A percentile compares a stretch with the other conserved stretches of the same genome.
phyloP scores from a whole-genome alignment of 2,797 vertebrate genomes.

The Gallirallus australis region DNA sequence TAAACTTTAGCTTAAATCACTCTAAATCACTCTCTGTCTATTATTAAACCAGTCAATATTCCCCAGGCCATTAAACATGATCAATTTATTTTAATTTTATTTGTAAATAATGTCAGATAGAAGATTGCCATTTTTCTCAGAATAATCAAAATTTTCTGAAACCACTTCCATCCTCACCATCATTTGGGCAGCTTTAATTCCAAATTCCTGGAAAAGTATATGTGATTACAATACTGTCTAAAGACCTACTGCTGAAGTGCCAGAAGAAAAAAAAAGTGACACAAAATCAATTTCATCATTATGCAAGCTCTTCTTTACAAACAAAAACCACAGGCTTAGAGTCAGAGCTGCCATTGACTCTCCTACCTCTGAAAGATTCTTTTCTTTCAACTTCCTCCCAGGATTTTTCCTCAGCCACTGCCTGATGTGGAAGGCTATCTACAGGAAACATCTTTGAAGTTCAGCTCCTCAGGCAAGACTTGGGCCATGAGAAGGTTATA shows the following conservation, averaged over 20 bases:
- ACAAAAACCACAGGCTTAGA: background rate
- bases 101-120: background rate
- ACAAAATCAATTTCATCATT: background rate
- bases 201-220: background rate
- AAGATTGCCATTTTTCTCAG: background rate
- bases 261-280: background rate
- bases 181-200: background rate
- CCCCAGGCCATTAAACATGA: background rate
- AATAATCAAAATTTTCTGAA: background rate
- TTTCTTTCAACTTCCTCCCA: background rate
- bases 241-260: background rate
- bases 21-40: background rate
- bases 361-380: background rate
- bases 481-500: background rate
- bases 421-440: background rate
- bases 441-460: constrained; percentile 18
- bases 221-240: background rate
- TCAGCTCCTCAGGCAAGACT: background rate
- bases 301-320: background rate
- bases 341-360: background rate
- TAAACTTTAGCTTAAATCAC: background rate
- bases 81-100: background rate
- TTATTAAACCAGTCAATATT: background rate
- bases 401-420: background rate
- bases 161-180: background rate